phyloP scores from a whole-genome alignment of 2,888 invertebrate species.

The Epistrophella euchroma region DNA sequence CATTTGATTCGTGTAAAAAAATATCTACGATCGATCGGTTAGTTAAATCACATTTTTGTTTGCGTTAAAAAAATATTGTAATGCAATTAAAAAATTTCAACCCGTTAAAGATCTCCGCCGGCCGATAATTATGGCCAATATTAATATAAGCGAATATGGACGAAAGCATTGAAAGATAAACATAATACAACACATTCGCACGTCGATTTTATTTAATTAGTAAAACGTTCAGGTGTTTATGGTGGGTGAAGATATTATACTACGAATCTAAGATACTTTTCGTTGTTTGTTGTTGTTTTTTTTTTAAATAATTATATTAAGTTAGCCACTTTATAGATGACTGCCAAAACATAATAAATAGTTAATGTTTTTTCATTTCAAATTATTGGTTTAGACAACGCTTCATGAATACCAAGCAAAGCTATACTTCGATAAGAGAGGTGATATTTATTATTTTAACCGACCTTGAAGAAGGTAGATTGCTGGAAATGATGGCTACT shows the following conservation, averaged over 20 bases:
- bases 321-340: slow-evolving; percentile 22
- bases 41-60: slow-evolving; percentile 20
- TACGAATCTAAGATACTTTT: slow-evolving; percentile 10
- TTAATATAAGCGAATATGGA: slow-evolving; percentile 4
- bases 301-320: slow-evolving; percentile 14
- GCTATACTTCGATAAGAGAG: neutral
- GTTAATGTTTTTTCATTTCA: slow-evolving; percentile 15
- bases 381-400: neutral
- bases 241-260: slow-evolving; percentile 16
- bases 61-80: slow-evolving; percentile 27
- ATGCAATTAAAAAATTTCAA: slow-evolving; percentile 6
- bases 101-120: slow-evolving; percentile 2
- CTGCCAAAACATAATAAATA: slow-evolving; percentile 32
- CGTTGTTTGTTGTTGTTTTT: slow-evolving; percentile 10
- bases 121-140: neutral
- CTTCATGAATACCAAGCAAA: slow-evolving; percentile 2
- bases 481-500: neutral
- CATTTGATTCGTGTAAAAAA: slow-evolving; percentile 6
- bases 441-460: neutral
- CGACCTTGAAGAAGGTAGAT: slow-evolving; percentile 21
- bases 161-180: neutral
- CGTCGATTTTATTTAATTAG: slow-evolving; percentile 41
- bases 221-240: slow-evolving; percentile 45
- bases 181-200: neutral
- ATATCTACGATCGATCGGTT: slow-evolving; percentile 7